Evolutionary conservation across 2,888 invertebrate genomes (phyloP), one percentile per base, ranked within the genome.

Genomic region (Ethmia dodecea): DNA sequence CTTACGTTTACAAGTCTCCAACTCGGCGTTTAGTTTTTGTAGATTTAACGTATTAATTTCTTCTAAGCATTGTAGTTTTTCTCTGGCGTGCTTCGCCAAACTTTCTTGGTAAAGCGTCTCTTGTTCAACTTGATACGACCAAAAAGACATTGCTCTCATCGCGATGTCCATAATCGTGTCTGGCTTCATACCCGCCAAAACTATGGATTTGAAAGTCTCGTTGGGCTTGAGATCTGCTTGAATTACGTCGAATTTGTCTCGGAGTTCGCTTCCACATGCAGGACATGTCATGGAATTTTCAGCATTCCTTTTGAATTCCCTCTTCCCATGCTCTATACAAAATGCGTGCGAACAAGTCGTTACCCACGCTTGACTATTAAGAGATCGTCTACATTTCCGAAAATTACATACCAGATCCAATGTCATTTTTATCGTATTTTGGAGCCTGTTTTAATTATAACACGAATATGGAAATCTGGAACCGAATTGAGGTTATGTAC

Each of bases 261-360:
- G 65, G 31, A 88, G 50, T 52, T 86, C 84, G 25, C 70, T 78
- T 24, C 79, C 81, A 51, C 88, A 88, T 27, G 87, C 88, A 13
- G 87, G 84, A 56, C 88, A 88, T 10, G 70, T 78, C 31, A 86
- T 47, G 13, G 67, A 64, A 49, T 86, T 86, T 49, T 81, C 81
- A 36, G 72, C 56, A 41, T 76, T 81, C 46, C 79, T 67, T 55
- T 71, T 79, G 43, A 87, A 84, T 56, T 86, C 84, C 37, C 65
- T 70, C 61, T 84, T 83, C 5, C 88, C 87, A 44, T 88, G 88
- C 48, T 88, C 87, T 26, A 76, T 70, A 47, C 88, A 88, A 68
- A 88, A 88, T 44, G 87, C 87, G 52, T 88, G 88, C 25, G 87
- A 87, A 67, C 88, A 88, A 35, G 84, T 84, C 31, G 88, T 88